Evolutionary conservation across 2,888 invertebrate genomes (phyloP).

Genomic region (Lathronympha strigana): DNA sequence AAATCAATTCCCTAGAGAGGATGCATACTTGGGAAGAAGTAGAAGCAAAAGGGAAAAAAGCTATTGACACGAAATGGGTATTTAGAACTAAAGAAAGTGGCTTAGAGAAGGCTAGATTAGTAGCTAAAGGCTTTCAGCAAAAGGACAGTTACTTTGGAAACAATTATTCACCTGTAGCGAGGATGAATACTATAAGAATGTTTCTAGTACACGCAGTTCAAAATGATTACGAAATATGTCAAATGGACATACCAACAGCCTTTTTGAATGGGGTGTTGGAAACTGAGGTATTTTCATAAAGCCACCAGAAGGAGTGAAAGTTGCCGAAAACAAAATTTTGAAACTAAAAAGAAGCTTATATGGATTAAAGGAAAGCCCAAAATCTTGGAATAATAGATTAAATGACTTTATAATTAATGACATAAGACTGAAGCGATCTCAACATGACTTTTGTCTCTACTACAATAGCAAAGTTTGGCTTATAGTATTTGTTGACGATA

Average conservation of each 20-base stretch:
- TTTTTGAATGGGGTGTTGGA: slow-evolving; percentile 4
- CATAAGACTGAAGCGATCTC: slow-evolving; percentile 1
- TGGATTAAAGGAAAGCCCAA: slow-evolving; percentile 11
- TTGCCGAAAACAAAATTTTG: neutral
- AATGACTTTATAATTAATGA: neutral
- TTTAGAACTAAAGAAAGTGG: slow-evolving; percentile 21
- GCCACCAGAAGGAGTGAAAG: slow-evolving; percentile 3
- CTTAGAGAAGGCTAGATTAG: slow-evolving; percentile 27
- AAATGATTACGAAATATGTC: slow-evolving; percentile 5
- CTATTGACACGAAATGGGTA: slow-evolving; percentile 28
- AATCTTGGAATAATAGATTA: slow-evolving; percentile 2
- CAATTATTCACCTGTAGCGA: slow-evolving; percentile 20
- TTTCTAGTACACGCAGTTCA: slow-evolving; percentile 8
- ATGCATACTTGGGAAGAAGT: slow-evolving; percentile 28
- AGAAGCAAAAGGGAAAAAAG: slow-evolving; percentile 19
- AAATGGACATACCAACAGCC: slow-evolving; percentile 3
- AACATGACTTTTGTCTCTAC: slow-evolving; percentile 12
- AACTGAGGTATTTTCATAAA: slow-evolving; percentile 9
- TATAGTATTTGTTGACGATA: slow-evolving; percentile 8
- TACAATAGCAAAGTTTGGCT: neutral
- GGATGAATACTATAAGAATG: slow-evolving; percentile 14
- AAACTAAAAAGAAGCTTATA: slow-evolving; percentile 2
- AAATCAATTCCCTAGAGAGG: slow-evolving; percentile 17
- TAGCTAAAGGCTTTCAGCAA: slow-evolving; percentile 27
- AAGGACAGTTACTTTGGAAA: slow-evolving; percentile 24